Conservation (phyloP, 2,113 vertebrate species). For the Sinosuthora webbiana region DNA sequence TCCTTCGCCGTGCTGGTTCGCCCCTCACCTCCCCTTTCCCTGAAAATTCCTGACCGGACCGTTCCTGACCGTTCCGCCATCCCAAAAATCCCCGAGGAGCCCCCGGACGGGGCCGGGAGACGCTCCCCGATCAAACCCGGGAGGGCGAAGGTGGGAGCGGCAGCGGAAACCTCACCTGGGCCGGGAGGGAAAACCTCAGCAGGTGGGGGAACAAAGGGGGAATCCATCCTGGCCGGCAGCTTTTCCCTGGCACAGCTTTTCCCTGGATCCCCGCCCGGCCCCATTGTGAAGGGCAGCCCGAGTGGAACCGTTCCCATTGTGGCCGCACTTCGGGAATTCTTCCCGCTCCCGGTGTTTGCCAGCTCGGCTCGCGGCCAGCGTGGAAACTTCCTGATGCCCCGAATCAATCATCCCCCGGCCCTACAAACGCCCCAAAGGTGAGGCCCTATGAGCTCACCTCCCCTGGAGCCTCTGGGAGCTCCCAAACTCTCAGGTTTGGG, state of each 20-base stretch:
- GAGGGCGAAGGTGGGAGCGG: neutral
- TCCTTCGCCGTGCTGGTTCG: accelerated
- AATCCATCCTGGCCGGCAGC: accelerated
- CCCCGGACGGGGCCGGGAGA: accelerated
- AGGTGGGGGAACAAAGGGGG: neutral
- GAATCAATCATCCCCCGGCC: neutral
- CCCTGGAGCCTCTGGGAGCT: neutral
- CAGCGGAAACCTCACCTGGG: neutral
- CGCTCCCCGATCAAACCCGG: accelerated
- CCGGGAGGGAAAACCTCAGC: neutral
- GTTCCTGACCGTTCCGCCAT: accelerated
- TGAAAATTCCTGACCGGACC: neutral
- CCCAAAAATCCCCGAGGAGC: accelerated
- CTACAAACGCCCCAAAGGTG: accelerated
- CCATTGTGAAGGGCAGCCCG: neutral
- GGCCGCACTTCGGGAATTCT: neutral
- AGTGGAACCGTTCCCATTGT: neutral
- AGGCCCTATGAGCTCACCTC: neutral
- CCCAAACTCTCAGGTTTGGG: neutral
- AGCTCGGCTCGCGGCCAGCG: neutral
- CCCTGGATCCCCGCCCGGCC: neutral
- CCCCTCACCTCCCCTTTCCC: neutral
- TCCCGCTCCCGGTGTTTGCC: neutral
- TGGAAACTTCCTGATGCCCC: neutral
- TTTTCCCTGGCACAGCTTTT: accelerated